A percentile compares a stretch with the other conserved stretches of the same genome.
phyloP scores from a whole-genome alignment of 2,888 invertebrate genomes.

The Epinotia bilunana region DNA sequence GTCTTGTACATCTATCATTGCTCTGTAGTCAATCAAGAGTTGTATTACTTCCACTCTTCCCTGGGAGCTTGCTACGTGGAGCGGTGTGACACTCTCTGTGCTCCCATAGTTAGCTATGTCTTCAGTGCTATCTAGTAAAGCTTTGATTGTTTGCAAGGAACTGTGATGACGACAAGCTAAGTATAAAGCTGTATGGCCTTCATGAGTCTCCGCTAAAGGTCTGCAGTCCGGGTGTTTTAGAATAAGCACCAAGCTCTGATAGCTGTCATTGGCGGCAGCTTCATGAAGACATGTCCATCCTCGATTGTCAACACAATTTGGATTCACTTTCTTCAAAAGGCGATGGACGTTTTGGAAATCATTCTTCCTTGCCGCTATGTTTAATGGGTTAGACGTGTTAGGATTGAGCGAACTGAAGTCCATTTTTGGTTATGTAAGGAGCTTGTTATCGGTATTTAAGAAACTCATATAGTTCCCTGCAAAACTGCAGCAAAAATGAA shows the following conservation, averaged over 20 bases:
- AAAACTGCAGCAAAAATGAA: neutral
- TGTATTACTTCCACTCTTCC: slow-evolving; percentile 72
- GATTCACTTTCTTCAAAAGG: slow-evolving; percentile 74
- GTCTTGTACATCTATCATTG: slow-evolving; percentile 74
- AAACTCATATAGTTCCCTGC: neutral
- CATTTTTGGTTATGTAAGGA: slow-evolving; percentile 55
- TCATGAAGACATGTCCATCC: slow-evolving; percentile 83
- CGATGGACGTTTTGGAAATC: slow-evolving; percentile 65
- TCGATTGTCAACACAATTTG: slow-evolving; percentile 79
- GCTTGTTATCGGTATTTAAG: neutral
- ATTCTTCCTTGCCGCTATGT: slow-evolving; percentile 75
- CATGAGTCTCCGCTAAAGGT: slow-evolving; percentile 73
- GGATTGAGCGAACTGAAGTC: slow-evolving; percentile 83
- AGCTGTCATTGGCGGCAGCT: slow-evolving; percentile 76
- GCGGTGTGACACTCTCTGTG: slow-evolving; percentile 76
- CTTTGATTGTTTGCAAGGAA: slow-evolving; percentile 67
- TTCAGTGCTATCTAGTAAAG: slow-evolving; percentile 66
- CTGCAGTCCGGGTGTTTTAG: slow-evolving; percentile 67
- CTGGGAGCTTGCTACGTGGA: slow-evolving; percentile 73
- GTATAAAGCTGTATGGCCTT: slow-evolving; percentile 79
- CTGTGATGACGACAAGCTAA: slow-evolving; percentile 70
- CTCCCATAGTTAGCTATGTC: slow-evolving; percentile 77
- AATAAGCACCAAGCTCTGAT: slow-evolving; percentile 68
- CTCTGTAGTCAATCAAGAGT: slow-evolving; percentile 71
- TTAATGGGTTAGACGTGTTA: slow-evolving; percentile 74